Base-by-base conservation (phyloP, 2,113 vertebrate species). In the Thalassarche chlororhynchos region DNA sequence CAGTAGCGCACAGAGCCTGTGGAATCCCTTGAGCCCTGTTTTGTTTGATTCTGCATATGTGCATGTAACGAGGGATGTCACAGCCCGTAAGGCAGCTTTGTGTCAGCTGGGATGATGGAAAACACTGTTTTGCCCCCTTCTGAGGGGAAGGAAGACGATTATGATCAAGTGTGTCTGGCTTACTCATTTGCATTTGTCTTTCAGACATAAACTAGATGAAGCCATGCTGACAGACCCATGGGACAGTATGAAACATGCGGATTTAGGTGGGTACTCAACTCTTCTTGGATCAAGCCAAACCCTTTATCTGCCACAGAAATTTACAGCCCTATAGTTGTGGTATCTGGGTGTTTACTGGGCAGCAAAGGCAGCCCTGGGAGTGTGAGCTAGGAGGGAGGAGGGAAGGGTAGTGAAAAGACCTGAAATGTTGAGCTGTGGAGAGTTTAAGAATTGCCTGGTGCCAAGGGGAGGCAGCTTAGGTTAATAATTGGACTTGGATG, bases 141-240 rank as follows among this genome's bases (percentile, higher is more conserved):
- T n/a, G 58, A 68, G 36, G 1, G 16, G 8, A 14, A 88, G 10
- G 36, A 40, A 32, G 26, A 6, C 1, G 1, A 3, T 7, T 44
- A 10, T 7, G 31, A n/a, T 49, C 10, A 10, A 38, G 1, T 28
- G 3, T 20, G 20, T 23, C 7, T 70, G 32, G 2, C 21, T 62
- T 26, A 18, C 8, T 76, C 10, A 9, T 69, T n/a, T 66, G 2
- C 12, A 0, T 94, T 70, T 96, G 11, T 76, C 12, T 90, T 93
- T 90, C 95, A 99, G 99, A 95, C 99, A 99, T 97, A 98, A 99
- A 8, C 97, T 99, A 95, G 99, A 99, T 8, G 96, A 97, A 40
- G 98, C 99, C 72, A 97, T 99, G 96, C 97, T 99, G 60, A 95
- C 98, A 87, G 99, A 99, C 97, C 99, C 99, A 0, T 99, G 98